Base-by-base conservation (phyloP, 2,113 vertebrate genomes). In the Semnopithecus entellus region DNA sequence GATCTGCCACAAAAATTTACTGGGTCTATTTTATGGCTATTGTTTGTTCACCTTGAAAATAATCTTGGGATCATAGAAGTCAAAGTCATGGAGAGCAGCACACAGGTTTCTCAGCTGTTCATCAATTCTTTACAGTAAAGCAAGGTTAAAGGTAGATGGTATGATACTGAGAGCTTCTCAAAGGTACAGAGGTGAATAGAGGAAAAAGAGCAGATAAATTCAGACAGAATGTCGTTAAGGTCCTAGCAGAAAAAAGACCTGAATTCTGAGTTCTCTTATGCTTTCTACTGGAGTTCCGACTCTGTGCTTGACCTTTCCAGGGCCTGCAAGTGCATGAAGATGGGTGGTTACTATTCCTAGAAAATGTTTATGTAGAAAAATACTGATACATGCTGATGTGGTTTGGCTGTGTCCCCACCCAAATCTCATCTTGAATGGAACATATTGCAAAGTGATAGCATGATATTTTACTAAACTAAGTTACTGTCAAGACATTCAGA, bases 1-100 rank as follows among this genome's bases (percentile, higher is more conserved):
- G 91, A 82, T 94, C 66, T 98, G 82, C 79, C 90, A 97, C 73
- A 93, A 97, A 87, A 94, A 64, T 92, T 88, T 97, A 75, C 82
- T 93, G 66, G 32, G 35, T 97, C 91, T 97, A 64, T 97, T 97
- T 96, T 95, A 96, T 20, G 45, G 59, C 91, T 86, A 23, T 90
- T 93, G 66, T 86, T 93, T 35, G 82, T 93, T 95, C 81, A 94
- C 52, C n/a, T 92, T 90, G 76, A 92, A 95, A 97, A 92, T 97
- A 81, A 94, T 87, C 35, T n/a, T 61, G 78, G 55, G 73, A 55
- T 92, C 82, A 59, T 30, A n/a, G 82, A 97, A 95, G 86, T 91
- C 91, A 91, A 82, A 95, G 48, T 86, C 73, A 68, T 55, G 40
- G 85, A 91, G 73, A 88, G 18, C 1, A 9, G 61, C 55, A 64